Evolutionary conservation across 2,113 vertebrate species (phyloP).

Genomic region (Syrmaticus mikado): DNA sequence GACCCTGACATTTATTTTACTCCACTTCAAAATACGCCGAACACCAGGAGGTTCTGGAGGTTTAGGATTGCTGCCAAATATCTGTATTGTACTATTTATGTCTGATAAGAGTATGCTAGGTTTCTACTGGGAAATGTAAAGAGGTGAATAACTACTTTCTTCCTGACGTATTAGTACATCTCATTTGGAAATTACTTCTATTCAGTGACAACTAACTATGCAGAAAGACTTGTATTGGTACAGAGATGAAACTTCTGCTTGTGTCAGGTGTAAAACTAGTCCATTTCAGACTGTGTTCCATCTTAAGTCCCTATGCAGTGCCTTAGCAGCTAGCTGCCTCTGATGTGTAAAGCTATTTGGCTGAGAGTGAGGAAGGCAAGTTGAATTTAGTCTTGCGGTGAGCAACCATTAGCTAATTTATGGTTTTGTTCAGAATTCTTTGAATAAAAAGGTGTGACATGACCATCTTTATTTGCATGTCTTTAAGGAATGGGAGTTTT

Average conservation of each 20-base stretch:
- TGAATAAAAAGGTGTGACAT: neutral
- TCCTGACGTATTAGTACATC: neutral
- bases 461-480: neutral
- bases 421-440: neutral
- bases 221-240: neutral
- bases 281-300: neutral
- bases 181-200: neutral
- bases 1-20: conserved; percentile 56
- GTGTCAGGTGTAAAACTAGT: neutral
- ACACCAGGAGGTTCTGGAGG: conserved; percentile 48
- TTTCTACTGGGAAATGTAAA: neutral
- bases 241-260: neutral
- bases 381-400: neutral
- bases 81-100: conserved; percentile 40
- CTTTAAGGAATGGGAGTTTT: neutral
- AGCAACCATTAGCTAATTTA: conserved; percentile 4
- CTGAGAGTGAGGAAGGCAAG: conserved; percentile 10
- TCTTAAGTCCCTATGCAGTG: neutral
- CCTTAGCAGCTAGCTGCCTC: neutral
- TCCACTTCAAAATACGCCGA: conserved; percentile 42
- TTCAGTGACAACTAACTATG: neutral
- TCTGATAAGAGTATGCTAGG: neutral
- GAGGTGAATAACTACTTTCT: neutral
- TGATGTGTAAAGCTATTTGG: neutral
- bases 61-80: conserved; percentile 52